These are phyloP conservation scores for Furnarius figulus DNA, from an alignment of 2,113 vertebrate genomes.

Conservation along the genomic window DNA sequence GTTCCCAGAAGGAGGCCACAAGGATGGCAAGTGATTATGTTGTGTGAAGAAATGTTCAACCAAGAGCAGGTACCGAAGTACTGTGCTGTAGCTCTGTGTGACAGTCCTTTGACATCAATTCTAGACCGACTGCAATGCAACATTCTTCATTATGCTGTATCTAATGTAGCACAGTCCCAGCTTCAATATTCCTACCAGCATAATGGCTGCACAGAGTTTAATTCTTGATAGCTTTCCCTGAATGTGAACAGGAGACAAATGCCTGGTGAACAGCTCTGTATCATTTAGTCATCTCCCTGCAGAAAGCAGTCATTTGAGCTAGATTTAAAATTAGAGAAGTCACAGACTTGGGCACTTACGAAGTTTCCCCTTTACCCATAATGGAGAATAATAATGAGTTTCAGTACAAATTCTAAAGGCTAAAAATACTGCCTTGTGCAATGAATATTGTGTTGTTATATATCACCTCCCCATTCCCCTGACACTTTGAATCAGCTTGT, in stretches of 20 bases:
- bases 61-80: not conserved
- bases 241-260: conserved; percentile 18
- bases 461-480: conserved; percentile 66
- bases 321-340: conserved; percentile 61
- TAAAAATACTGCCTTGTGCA: conserved; percentile 65
- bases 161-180: not conserved
- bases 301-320: conserved; percentile 29
- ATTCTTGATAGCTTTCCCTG: conserved; percentile 29
- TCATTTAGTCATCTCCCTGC: conserved; percentile 43
- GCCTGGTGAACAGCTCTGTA: not conserved
- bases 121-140: not conserved
- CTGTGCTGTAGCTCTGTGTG: not conserved
- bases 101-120: conserved; percentile 33
- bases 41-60: not conserved
- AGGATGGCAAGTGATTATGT: not conserved
- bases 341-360: conserved; percentile 25
- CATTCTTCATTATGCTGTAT: conserved; percentile 4
- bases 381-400: conserved; percentile 47
- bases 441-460: conserved; percentile 67
- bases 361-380: conserved; percentile 39
- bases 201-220: conserved; percentile 28
- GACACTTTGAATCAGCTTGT: conserved; percentile 78
- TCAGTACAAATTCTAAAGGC: conserved; percentile 41
- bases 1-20: not conserved
- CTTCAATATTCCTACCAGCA: conserved; percentile 43